A percentile compares a stretch with the other conserved stretches of the same genome.
Evolutionary conservation across 1,140 invertebrate species (phyloP).

Genomic region (Dreissena rostriformis): DNA sequence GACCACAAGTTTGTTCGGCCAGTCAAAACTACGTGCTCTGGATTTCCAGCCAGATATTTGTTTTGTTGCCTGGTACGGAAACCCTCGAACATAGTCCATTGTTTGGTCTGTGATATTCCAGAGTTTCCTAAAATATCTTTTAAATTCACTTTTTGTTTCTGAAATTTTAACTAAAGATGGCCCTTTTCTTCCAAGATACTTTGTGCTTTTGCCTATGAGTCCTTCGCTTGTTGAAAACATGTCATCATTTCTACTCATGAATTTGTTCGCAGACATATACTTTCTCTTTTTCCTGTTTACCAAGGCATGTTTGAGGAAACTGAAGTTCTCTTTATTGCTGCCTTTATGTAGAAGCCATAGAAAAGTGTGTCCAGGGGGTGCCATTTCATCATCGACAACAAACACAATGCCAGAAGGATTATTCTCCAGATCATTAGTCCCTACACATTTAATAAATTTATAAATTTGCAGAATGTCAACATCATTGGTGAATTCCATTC

Average conservation of each 20-base stretch:
- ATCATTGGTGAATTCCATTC: neutral
- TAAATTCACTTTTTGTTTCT: neutral
- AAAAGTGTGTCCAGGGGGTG: neutral
- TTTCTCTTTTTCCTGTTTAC: neutral
- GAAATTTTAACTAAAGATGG: conserved; percentile 3
- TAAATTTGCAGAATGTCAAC: conserved; percentile 17
- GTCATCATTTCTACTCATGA: conserved; percentile 41
- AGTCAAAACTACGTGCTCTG: conserved; percentile 12
- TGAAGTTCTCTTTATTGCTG: neutral
- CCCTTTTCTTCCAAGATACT: neutral
- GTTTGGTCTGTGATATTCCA: neutral
- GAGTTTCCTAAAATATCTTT: neutral
- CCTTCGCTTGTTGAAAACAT: neutral
- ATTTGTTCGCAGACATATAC: conserved; percentile 4
- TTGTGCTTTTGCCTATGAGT: neutral
- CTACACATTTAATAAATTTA: neutral
- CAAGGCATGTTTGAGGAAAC: neutral
- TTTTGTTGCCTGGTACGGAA: neutral
- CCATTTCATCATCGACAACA: neutral
- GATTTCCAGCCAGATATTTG: neutral
- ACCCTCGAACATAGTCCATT: conserved; percentile 29
- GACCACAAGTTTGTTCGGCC: conserved; percentile 1
- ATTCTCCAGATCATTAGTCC: neutral
- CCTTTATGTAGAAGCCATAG: neutral
- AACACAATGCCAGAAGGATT: neutral